Conservation (phyloP, 2,888 invertebrate genomes). For the Macaria notata region DNA sequence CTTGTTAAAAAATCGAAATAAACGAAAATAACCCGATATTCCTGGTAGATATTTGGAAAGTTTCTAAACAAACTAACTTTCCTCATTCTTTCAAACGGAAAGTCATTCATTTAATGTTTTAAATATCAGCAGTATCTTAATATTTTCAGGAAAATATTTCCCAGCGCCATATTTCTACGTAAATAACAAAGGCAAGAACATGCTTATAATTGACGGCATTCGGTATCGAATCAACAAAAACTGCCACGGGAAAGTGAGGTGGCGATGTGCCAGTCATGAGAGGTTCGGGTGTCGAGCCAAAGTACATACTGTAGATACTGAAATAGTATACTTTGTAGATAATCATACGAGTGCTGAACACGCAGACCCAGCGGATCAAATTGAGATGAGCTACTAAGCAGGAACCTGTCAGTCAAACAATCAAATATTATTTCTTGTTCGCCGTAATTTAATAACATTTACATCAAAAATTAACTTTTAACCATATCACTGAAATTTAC, state of each 20-base stretch:
- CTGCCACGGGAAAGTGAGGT: constrained; percentile 41
- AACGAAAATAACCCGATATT: no score
- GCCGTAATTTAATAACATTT: no score
- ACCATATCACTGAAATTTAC: no score
- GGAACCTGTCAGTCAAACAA: no score
- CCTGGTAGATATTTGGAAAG: no score
- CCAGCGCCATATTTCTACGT: constrained; percentile 32
- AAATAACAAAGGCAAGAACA: constrained; percentile 39
- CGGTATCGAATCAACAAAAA: constrained; percentile 46
- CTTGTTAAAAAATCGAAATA: no score
- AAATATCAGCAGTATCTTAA: neutral
- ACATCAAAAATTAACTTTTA: no score
- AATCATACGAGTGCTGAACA: constrained; percentile 35
- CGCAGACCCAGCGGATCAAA: no score
- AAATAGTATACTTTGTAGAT: constrained; percentile 43
- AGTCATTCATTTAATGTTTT: neutral
- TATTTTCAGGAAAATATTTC: constrained; percentile 8
- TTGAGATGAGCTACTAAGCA: no score
- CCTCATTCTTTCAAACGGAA: no score
- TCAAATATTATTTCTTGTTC: no score
- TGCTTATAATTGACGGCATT: constrained; percentile 41
- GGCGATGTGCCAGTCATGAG: constrained; percentile 53
- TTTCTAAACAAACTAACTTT: no score
- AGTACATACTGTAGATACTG: constrained; percentile 47
- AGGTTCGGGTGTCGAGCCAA: constrained; percentile 45